Base-by-base conservation (phyloP, 2,888 invertebrate genomes). In the Allygus modestus region DNA sequence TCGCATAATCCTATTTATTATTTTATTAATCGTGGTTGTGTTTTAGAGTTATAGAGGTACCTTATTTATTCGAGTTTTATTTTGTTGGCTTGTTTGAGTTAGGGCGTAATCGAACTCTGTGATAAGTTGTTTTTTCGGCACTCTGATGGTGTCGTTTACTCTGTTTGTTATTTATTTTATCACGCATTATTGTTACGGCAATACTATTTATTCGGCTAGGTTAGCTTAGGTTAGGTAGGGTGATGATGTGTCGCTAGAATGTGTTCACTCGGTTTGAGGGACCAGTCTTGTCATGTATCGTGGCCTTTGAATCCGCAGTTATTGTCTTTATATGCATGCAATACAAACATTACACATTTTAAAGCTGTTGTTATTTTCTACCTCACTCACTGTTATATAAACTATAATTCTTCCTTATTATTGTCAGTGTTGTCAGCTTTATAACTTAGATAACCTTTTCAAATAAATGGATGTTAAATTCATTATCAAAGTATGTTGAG, bases 271-370 rank as follows among this genome's bases (percentile, higher is more conserved):
- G 20, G 1, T 4, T 46, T 17, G 79, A 79, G 79, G 79, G 79
- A 79, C 79, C 79, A 79, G 58, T 33, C 31, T 33, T 77, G 37
- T 79, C 58, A 58, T 54, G 79, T 79, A 33, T 79, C 37, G 79
- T 51, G 79, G 79, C 79, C 79, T 79, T 79, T 4, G 12, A 54
- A 65, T 31, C 65, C 58, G 26, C 75, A 46, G 71, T 77, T 77
- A 46, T 46, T 46, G 75, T 77, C 7, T 77, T 77, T 41, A 77
- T 46, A 46, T 77, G 75, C 75, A 77, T 77, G 75, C 75, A 77
- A 77, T 77, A 77, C 46, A 77, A 77, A 46, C 26, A 46, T 77
- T 65, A 65, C 65, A 65, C 26, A 65, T 65, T 65, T 65, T 65
- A 65, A 28, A 65, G 15, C 26, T 65, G 65, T 65, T 31, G 28